Evolutionary conservation across 2,888 invertebrate species (phyloP), one percentile per base, ranked within the genome.

Genomic region (Anticlea derivata): DNA sequence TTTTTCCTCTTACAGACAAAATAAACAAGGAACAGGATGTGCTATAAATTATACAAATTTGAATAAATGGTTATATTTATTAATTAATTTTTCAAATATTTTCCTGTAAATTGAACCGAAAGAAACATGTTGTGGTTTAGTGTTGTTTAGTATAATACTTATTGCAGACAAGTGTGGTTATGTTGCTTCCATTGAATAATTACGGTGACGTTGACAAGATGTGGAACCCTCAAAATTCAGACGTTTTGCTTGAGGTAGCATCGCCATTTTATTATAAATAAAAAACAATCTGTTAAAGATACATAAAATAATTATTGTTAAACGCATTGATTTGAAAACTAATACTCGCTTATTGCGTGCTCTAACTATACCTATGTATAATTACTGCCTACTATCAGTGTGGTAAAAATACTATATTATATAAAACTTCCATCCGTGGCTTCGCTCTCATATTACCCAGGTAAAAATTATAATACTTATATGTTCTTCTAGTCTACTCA

Each of bases 211-310:
- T 39, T 22, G 34, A 37, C 24, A 68, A 60, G 39, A 75, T 76
- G 76, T 80, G 78, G 79, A 67, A 73, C 12, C 70, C 66, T 58
- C 63, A 61, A 5, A 63, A 66, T 23, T 54, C 73, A 0, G 68
- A 75, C 50, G 44, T 77, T 6, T 58, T 78, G 22, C 63, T 73
- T 29, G 71, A 79, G 79, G 80, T 81, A 71, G 53, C 17, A 3
- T 17, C 5, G 7, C 8, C 1, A 3, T 30, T 22, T 31, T 5
- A n/a, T 38, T 27, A 27, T 10, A 17, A 17, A 17, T n/a, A n/a
- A n/a, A n/a, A n/a, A n/a, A n/a, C n/a, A n/a, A n/a, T n/a, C n/a
- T n/a, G n/a, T n/a, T n/a, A n/a, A n/a, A n/a, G n/a, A n/a, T n/a
- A n/a, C n/a, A n/a, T n/a, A n/a, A n/a, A n/a, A n/a, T n/a, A n/a